Base-by-base conservation (phyloP, 2,888 invertebrate genomes). In the Ochropleura plecta region DNA sequence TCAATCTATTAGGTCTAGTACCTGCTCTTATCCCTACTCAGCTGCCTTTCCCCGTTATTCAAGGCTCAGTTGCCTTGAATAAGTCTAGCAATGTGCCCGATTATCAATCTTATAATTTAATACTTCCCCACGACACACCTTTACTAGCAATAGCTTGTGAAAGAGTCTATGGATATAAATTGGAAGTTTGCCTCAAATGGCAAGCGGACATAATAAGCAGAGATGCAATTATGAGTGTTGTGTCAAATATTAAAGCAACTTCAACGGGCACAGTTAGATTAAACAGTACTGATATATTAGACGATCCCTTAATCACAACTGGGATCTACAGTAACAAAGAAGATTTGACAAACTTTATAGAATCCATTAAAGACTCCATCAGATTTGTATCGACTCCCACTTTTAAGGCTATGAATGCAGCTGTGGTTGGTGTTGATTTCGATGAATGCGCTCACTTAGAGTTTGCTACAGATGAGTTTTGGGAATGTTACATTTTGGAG, bases 191-290 rank as follows among this genome's bases (percentile, higher is more conserved):
- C 44, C n/a, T 55, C 92, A 95, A 16, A 93, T 97, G 76, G 96
- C 97, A 88, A 14, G 69, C 82, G 5, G 75, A 85, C 3, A 48
- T 83, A 16, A 51, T 8, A 49, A 74, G 12, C 0, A 66, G 79
- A 18, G 79, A 90, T 55, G 42, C 82, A 5, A 20, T 90, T n/a
- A 74, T 72, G 30, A 70, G 79, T 49, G 48, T 78, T 10, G 10
- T 90, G 42, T 66, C 74, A 2, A 42, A 86, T 4, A 46, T 87
- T 8, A 75, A 86, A 59, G 85, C 88, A 0, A 92, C 93, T 81
- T 97, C 97, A 71, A 92, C 73, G 9, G 92, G 92, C 8, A 76
- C 75, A 4, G 80, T 92, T 14, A 69, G 76, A 9, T 70, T 91
- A 18, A 76, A 80, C 6, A 88, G 86, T 14, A 78, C 53, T 9